Evolutionary conservation across 2,888 invertebrate species (phyloP).

Genomic region (Chydorus sphaericus): DNA sequence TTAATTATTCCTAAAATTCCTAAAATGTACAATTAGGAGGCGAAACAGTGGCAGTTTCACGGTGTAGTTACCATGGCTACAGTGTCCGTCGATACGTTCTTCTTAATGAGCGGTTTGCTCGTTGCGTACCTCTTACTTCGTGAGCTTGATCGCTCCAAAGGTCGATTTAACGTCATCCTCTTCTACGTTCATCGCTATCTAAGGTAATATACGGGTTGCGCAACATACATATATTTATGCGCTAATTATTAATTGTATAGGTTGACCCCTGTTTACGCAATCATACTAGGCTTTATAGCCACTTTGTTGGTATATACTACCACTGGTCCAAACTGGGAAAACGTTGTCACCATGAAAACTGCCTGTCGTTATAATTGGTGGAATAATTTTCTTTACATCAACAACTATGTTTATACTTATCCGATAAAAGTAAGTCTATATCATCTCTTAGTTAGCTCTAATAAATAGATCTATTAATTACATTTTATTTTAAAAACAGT

Average conservation of each 20-base stretch:
- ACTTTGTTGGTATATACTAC: constrained; percentile 52
- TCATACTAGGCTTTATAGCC: constrained; percentile 54
- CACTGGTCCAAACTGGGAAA: constrained; percentile 60
- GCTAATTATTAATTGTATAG: constrained; percentile 30
- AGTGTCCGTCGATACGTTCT: constrained; percentile 73
- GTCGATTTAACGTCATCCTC: constrained; percentile 3
- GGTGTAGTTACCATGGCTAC: constrained; percentile 73
- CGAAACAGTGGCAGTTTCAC: constrained; percentile 38
- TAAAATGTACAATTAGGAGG: too few species aligned
- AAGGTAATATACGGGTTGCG: constrained; percentile 17
- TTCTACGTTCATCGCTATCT: constrained; percentile 22
- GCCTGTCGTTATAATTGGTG: constrained; percentile 54
- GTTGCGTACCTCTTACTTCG: constrained; percentile 1
- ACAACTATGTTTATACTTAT: constrained; percentile 23
- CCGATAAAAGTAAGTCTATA: neutral
- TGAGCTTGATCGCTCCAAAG: constrained; percentile 1
- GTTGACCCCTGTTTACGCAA: constrained; percentile 55
- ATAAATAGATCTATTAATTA: too few species aligned
- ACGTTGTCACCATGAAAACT: constrained; percentile 47
- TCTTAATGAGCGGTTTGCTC: constrained; percentile 46
- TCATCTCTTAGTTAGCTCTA: neutral
- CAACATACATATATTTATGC: neutral
- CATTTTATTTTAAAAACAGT: too few species aligned
- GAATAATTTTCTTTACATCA: constrained; percentile 53
- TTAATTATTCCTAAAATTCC: too few species aligned